A percentile compares a stretch with the other conserved stretches of the same genome.
Evolutionary conservation across 2,888 invertebrate genomes (phyloP).

Genomic region (Orchestes rusci): DNA sequence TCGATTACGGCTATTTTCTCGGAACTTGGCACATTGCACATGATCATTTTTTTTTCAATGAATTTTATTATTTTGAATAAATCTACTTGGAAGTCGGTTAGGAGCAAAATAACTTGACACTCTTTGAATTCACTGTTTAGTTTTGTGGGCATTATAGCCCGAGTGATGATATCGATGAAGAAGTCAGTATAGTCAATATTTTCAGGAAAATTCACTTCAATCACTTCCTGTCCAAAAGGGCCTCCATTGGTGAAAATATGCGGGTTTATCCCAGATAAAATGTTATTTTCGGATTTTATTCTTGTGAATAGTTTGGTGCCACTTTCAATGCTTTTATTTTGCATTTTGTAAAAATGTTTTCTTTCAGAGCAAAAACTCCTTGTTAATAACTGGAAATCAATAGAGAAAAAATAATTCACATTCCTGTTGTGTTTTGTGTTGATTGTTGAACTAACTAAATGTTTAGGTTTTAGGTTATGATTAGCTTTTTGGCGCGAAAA

Average conservation of each 20-base stretch:
- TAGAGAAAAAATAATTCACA: too few species aligned
- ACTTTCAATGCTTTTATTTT: conserved; percentile 29
- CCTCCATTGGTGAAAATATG: conserved; percentile 30
- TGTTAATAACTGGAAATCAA: too few species aligned
- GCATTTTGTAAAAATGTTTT: too few species aligned
- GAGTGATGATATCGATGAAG: conserved; percentile 32
- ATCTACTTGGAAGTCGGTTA: conserved; percentile 32
- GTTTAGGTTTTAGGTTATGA: too few species aligned
- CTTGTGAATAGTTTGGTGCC: conserved; percentile 35
- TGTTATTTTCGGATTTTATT: conserved; percentile 23
- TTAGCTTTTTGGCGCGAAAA: too few species aligned
- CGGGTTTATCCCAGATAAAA: conserved; percentile 29
- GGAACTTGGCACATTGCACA: conserved; percentile 20
- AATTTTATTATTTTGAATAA: conserved; percentile 32
- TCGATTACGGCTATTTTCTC: conserved; percentile 28
- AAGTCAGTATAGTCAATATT: conserved; percentile 28
- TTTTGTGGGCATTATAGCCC: conserved; percentile 30
- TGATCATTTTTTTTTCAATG: conserved; percentile 29
- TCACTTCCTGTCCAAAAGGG: conserved; percentile 28
- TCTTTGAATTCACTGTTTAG: conserved; percentile 30
- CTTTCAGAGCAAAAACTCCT: too few species aligned
- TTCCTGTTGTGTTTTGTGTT: too few species aligned
- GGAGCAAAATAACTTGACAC: conserved; percentile 31
- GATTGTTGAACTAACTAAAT: too few species aligned
- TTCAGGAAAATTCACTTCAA: conserved; percentile 30